Conservation (phyloP, 2,888 invertebrate genomes). For the Eupithecia vulgata region DNA sequence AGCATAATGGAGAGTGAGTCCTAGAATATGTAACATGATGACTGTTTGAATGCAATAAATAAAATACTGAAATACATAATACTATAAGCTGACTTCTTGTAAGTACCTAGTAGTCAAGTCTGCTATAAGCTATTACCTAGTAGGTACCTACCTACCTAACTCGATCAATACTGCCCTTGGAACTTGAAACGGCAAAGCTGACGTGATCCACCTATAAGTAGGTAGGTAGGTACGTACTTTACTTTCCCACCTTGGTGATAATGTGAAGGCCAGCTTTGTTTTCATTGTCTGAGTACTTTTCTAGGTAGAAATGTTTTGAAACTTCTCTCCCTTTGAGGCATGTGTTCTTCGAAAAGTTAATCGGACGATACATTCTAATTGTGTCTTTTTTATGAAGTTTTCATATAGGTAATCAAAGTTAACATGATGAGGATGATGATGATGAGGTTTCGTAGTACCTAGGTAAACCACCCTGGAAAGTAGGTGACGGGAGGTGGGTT, state of each 20-base stretch:
- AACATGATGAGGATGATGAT: no score
- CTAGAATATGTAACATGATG: no score
- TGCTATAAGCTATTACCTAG: neutral
- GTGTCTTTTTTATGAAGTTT: neutral
- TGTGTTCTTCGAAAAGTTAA: neutral
- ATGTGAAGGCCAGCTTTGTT: constrained; percentile 6
- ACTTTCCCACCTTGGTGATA: neutral
- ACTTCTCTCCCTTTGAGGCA: neutral
- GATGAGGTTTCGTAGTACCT: neutral
- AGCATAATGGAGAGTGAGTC: no score
- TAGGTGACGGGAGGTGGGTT: neutral
- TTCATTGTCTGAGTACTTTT: neutral
- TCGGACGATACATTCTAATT: neutral
- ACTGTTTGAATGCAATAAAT: no score
- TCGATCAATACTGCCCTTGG: constrained; percentile 23
- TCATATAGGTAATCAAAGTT: no score
- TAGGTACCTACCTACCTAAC: no score
- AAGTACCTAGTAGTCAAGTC: neutral
- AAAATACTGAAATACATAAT: no score
- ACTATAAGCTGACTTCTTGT: no score
- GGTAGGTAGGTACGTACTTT: neutral
- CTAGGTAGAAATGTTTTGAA: neutral
- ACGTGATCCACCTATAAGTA: constrained; percentile 6
- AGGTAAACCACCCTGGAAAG: neutral
- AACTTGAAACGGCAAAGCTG: constrained; percentile 18